phyloP scores from a whole-genome alignment of 2,113 vertebrate genomes.

The Dasyornis broadbenti region DNA sequence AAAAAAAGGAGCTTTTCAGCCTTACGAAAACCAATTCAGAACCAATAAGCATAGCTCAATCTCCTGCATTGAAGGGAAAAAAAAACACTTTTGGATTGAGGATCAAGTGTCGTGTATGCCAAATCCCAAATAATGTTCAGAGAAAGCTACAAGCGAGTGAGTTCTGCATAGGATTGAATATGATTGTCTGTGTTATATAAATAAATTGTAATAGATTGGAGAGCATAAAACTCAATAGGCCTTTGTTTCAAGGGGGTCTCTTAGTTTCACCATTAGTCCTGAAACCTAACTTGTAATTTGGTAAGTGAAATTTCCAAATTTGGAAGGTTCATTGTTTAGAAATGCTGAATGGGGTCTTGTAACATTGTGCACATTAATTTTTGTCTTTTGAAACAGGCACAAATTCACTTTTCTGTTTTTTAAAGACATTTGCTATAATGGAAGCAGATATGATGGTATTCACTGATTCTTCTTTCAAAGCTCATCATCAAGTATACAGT shows the following conservation, averaged over 20 bases:
- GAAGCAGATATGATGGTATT: neutral
- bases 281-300: neutral
- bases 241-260: neutral
- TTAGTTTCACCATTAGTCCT: neutral
- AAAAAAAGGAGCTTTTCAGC: neutral
- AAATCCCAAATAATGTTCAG: neutral
- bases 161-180: neutral
- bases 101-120: neutral
- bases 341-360: neutral
- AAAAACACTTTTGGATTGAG: neutral
- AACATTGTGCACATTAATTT: neutral
- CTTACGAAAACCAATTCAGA: neutral
- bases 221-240: neutral
- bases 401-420: neutral
- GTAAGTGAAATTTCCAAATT: neutral
- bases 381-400: neutral
- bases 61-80: neutral
- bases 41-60: neutral
- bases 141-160: neutral
- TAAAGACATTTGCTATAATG: neutral
- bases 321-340: neutral
- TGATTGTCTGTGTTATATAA: neutral
- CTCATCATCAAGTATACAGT: neutral
- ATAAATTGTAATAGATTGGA: neutral
- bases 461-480: neutral